Conservation (phyloP, 1,140 invertebrate species). For the Neuroterus valhalla region DNA sequence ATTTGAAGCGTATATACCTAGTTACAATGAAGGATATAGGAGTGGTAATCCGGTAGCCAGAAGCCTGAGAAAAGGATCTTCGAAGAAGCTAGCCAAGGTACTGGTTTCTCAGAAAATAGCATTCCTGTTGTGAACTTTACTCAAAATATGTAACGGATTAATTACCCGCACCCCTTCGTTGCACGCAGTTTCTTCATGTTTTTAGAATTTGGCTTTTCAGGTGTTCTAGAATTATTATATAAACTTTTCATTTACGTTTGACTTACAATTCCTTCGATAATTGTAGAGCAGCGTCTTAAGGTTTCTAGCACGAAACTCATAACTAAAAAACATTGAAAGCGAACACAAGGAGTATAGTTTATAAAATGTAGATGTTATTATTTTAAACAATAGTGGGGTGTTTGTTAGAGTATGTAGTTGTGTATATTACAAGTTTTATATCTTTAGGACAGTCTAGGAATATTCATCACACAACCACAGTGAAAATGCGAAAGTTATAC, state of each 20-base stretch:
- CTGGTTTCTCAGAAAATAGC: conserved; percentile 25
- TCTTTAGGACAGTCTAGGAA: too few relatives aligned
- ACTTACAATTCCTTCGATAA: conserved; percentile 7
- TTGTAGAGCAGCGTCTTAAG: conserved; percentile 14
- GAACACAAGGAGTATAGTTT: conserved; percentile 11
- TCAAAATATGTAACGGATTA: too few relatives aligned
- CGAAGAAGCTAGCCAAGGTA: background rate
- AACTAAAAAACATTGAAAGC: conserved; percentile 24
- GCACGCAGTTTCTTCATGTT: too few relatives aligned
- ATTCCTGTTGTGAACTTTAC: background rate
- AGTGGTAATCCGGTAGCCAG: conserved; percentile 29
- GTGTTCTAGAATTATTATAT: too few relatives aligned
- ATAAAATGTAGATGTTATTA: conserved; percentile 14
- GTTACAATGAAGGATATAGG: conserved; percentile 38
- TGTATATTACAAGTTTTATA: too few relatives aligned
- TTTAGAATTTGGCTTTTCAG: too few relatives aligned
- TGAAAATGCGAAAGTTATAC: too few relatives aligned
- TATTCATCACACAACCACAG: too few relatives aligned
- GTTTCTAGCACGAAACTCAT: conserved; percentile 20
- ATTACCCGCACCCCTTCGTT: too few relatives aligned
- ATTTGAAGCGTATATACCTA: conserved; percentile 42
- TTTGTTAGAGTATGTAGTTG: background rate
- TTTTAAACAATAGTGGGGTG: conserved; percentile 16
- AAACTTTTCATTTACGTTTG: background rate
- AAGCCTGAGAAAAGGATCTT: conserved; percentile 36